Conservation (phyloP, 2,888 invertebrate genomes). For the Meiosimyza platycephala region DNA sequence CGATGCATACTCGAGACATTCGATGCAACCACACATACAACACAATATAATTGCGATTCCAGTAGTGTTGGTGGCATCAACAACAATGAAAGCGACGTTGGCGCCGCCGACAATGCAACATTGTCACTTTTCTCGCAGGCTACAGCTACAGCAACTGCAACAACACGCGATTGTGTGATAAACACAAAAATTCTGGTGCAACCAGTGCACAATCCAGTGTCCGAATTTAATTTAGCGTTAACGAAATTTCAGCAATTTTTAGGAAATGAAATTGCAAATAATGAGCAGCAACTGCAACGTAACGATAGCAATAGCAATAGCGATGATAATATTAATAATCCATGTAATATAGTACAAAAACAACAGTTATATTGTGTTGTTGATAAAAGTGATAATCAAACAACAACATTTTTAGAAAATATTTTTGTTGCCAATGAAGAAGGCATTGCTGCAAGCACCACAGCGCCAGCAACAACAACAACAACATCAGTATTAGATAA, state of each 20-base stretch:
- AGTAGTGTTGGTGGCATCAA: constrained; percentile 23
- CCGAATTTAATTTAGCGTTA: constrained; percentile 62
- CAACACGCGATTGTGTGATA: constrained; percentile 50
- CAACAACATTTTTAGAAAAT: constrained; percentile 11
- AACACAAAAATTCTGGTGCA: constrained; percentile 56
- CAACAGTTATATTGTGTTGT: constrained; percentile 47
- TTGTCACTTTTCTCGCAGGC: constrained; percentile 17
- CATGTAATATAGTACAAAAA: constrained; percentile 43
- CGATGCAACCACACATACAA: constrained; percentile 49
- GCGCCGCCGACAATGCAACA: constrained; percentile 8
- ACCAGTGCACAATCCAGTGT: constrained; percentile 56
- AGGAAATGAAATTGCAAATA: background rate
- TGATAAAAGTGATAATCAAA: background rate
- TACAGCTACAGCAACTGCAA: constrained; percentile 22
- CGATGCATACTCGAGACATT: constrained; percentile 59
- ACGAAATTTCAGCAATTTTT: constrained; percentile 48
- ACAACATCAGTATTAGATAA: constrained; percentile 37
- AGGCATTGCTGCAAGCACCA: no score
- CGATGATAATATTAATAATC: constrained; percentile 45
- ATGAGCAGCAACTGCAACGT: constrained; percentile 18
- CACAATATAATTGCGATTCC: constrained; percentile 52
- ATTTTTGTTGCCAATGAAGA: background rate
- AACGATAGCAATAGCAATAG: constrained; percentile 25
- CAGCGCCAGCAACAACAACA: background rate
- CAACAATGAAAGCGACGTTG: constrained; percentile 4